Base-by-base conservation (phyloP, 2,113 vertebrate species). In the Hemiscyllium ocellatum region DNA sequence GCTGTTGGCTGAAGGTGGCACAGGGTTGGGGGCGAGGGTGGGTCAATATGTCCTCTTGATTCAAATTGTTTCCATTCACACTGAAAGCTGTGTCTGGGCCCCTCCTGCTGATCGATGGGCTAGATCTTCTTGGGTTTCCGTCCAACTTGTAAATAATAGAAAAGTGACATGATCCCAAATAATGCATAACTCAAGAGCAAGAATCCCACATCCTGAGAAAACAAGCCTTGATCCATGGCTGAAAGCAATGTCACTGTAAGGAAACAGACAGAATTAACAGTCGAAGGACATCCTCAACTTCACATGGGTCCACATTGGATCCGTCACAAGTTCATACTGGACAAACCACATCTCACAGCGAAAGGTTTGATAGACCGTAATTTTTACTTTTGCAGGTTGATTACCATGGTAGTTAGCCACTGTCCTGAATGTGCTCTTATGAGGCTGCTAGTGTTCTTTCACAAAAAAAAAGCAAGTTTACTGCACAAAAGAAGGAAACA, bases 91-190 rank as follows among this genome's bases (percentile, higher is more conserved):
- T 50, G 26, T 33, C 13, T 61, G 52, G 20, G 52, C 33, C 50
- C 15, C 86, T 90, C 50, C 12, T 89, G 52, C 17, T 56, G 52
- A 1, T 29, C 0, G 50, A 52, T 4, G 24, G 1, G 5, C 22
- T 66, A 93, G 89, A 93, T 22, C 7, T 37, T 93, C 61, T 37
- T 93, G 89, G 89, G 89, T 37, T 93, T 93, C 12, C 61, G 61
- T 37, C 89, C 89, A 7, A 93, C 89, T 66, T 66, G 89, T n/a
- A 66, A 6, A 6, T 93, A 93, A 22, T 93, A 93, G 89, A 93
- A 93, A 37, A 66, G 33, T 22, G 89, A 93, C 20, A 66, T 17
- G 61, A 22, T 7, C 61, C 56, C 89, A 65, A 37, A 93, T 66
- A 93, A 8, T 6, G 33, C 89, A 15, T 24, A 93, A 65, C 26